Evolutionary conservation across 1,140 invertebrate species (phyloP), one percentile per base, ranked within the genome.

Genomic region (Pseudachorutes palmiensis): DNA sequence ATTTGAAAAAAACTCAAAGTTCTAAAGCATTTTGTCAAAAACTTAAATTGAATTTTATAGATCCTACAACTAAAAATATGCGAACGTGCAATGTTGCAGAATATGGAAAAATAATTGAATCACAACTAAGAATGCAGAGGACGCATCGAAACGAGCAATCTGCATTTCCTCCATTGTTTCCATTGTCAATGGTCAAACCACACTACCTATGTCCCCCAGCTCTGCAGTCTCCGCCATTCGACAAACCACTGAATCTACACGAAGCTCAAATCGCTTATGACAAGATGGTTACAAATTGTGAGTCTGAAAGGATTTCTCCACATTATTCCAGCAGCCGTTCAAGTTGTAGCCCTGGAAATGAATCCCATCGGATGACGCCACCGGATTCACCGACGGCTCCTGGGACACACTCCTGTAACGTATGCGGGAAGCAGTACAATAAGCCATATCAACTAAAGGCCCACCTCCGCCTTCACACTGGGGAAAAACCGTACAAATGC

Each of bases 381-480:
- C 51, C 51, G 24, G 51, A 55, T 26, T 55, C 51, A 5, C 51
- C 51, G 24, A 24, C 51, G 24, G 19, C 36, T 45, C 51, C 12
- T 14, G 51, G 51, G 14, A 24, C 24, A 5, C 51, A 55, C 51
- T 14, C 9, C 24, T 55, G 51, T 26, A 9, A 12, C 24, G 24
- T 55, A 5, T 55, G 51, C 24, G 12, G 12, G 24, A 55, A 55
- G 24, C 51, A 55, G 51, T 55, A 55, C 51, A 55, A 22, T 26
- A 55, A 55, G 24, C 51, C 51, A 12, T 55, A 55, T 55, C 51
- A 55, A 22, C 51, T 55, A 9, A 55, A 55, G 24, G 51, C 51
- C 5, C 51, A 55, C 24, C 24, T 55, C 12, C 51, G 51, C 51
- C 51, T 55, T 26, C 51, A 55, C 24, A 55, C 51, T 24, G 51